phyloP scores from a whole-genome alignment of 2,113 vertebrate genomes.

The Blennius ocellaris region DNA sequence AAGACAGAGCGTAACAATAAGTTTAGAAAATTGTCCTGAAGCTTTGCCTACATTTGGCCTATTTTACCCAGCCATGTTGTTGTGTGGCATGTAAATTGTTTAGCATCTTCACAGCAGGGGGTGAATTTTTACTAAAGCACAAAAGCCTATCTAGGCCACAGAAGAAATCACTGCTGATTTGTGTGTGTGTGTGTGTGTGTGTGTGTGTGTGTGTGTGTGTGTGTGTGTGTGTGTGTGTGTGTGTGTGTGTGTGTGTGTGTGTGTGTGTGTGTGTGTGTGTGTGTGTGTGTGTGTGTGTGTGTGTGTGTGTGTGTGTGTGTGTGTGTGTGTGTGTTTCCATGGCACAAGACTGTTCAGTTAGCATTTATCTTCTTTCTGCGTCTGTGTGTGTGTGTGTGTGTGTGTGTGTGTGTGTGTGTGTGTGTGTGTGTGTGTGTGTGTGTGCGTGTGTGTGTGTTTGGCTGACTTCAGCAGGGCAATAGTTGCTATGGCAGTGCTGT shows the following conservation, averaged over 20 bases:
- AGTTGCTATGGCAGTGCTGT: constrained; percentile 75
- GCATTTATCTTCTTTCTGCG: constrained; percentile 39
- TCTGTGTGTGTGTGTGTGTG: constrained; percentile 35
- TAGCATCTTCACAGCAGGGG: constrained; percentile 8
- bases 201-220: constrained; percentile 31
- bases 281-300: constrained; percentile 35
- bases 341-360: constrained; percentile 43
- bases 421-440: constrained; percentile 36
- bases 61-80: constrained; percentile 20
- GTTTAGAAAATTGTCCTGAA: constrained; percentile 9
- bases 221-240: constrained; percentile 13
- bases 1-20: background rate
- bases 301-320: background rate
- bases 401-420: constrained; percentile 39
- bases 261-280: constrained; percentile 25
- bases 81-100: constrained; percentile 16
- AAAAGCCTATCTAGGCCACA: constrained; percentile 51
- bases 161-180: constrained; percentile 41
- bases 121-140: constrained; percentile 4
- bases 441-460: constrained; percentile 29
- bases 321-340: constrained; percentile 57
- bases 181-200: constrained; percentile 7
- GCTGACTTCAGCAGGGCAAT: constrained; percentile 43
- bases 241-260: constrained; percentile 27
- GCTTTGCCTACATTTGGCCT: constrained; percentile 23